Conservation (phyloP, 2,113 vertebrate species). For the Toxotes jaculatrix region DNA sequence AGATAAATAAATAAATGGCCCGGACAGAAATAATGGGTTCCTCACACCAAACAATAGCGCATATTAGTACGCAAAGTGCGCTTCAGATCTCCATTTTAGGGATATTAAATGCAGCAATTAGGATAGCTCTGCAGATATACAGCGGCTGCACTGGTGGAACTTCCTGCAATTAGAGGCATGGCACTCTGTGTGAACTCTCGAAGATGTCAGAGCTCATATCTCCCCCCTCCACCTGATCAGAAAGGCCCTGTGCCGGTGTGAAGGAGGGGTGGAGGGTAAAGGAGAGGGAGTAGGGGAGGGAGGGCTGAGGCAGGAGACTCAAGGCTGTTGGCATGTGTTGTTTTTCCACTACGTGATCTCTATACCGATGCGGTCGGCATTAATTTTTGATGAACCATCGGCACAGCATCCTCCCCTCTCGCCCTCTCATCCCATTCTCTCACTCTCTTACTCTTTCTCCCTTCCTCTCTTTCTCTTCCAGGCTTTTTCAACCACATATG, state of each 20-base stretch:
- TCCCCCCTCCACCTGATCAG: conserved; percentile 85
- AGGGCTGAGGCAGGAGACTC: conserved; percentile 78
- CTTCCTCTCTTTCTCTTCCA: conserved; percentile 54
- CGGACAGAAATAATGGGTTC: conserved; percentile 58
- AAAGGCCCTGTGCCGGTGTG: conserved; percentile 78
- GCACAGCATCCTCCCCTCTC: conserved; percentile 81
- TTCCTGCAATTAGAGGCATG: conserved; percentile 83
- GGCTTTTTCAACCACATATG: conserved; percentile 66
- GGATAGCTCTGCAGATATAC: conserved; percentile 67
- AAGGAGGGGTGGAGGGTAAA: conserved; percentile 70
- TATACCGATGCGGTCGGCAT: conserved; percentile 86
- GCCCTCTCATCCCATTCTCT: conserved; percentile 72
- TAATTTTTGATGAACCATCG: conserved; percentile 85
- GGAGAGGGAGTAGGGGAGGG: conserved; percentile 38
- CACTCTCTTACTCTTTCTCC: conserved; percentile 31
- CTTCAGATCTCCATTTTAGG: conserved; percentile 81
- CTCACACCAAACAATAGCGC: conserved; percentile 55
- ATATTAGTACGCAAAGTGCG: conserved; percentile 65
- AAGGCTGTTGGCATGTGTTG: conserved; percentile 84
- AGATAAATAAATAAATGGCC: conserved; percentile 60
- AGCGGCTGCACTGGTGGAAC: conserved; percentile 73
- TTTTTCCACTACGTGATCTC: conserved; percentile 86
- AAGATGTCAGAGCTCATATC: conserved; percentile 86
- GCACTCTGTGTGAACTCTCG: conserved; percentile 86
- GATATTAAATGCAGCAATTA: conserved; percentile 84